These are phyloP conservation scores for Neomorphus geoffroyi DNA, from an alignment of 2,797 vertebrate species.

Conservation along the genomic window DNA sequence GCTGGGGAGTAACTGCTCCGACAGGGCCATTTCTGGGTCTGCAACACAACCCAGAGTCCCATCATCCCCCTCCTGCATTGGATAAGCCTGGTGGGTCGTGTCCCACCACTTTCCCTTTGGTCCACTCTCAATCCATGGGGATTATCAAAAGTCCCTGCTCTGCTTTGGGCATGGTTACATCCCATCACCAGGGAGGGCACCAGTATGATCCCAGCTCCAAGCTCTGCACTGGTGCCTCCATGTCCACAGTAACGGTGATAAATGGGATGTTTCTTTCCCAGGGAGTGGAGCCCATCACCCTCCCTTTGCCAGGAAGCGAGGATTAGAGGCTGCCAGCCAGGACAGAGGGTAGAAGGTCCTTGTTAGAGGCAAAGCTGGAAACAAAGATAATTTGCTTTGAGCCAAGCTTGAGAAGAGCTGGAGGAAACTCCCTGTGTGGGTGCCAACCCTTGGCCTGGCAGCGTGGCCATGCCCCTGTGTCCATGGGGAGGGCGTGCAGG, in stretches of 20 bases:
- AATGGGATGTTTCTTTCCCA: rapidly evolving
- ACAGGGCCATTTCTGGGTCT: rapidly evolving
- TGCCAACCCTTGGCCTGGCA: not conserved
- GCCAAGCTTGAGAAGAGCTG: not conserved
- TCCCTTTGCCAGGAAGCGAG: not conserved
- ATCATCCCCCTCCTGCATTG: rapidly evolving
- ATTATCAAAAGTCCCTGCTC: not conserved
- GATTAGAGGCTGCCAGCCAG: not conserved
- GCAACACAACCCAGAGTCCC: rapidly evolving
- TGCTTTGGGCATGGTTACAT: rapidly evolving
- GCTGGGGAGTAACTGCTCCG: not conserved
- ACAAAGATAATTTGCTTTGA: not conserved
- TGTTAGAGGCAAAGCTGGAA: not conserved
- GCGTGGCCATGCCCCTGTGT: rapidly evolving
- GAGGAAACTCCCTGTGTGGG: rapidly evolving
- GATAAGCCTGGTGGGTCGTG: rapidly evolving
- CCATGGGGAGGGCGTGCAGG: rapidly evolving
- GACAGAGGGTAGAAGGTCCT: not conserved
- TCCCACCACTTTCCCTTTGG: not conserved
- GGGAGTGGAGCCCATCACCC: rapidly evolving
- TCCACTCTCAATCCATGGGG: rapidly evolving
- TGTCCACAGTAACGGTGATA: not conserved
- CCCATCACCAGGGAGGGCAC: rapidly evolving
- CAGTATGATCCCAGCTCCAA: not conserved
- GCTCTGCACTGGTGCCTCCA: not conserved